Evolutionary conservation across 2,113 vertebrate genomes (phyloP), one percentile per base, ranked within the genome.

Genomic region (Halichoeres trimaculatus): DNA sequence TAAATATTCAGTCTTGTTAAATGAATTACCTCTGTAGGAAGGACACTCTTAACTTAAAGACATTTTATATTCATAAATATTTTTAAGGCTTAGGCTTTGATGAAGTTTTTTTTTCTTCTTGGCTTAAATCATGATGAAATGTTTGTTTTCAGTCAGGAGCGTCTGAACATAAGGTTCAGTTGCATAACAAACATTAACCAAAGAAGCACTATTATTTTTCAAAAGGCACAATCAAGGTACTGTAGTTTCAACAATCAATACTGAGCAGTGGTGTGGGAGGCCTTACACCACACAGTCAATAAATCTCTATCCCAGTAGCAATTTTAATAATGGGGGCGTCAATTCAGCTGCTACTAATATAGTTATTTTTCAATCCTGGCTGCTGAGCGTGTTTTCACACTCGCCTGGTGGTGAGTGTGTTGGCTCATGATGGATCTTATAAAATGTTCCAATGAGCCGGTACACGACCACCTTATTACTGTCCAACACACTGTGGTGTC

Each of bases 281-380:
- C 51, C 58, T 73, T 67, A 30, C 26, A 78, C 70, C 70, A 64
- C 60, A 43, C 52, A 45, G 63, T 86, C 73, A 72, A 85, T 78
- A 85, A 72, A 69, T 59, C 63, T 68, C 36, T 61, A 67, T 81
- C 66, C 58, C 60, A 14, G 54, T 58, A 73, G 81, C 76, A 72
- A 83, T 84, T 80, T 81, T 68, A 83, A 74, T 79, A 74, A 85
- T 72, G 72, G 70, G 62, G 68, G 83, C 70, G 74, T 78, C 60
- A 74, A 66, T 74, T 80, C 80, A 78, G 73, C 88, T 80, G 80
- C 83, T 54, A 77, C 71, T 70, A 67, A 88, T 71, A 54, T 56
- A 68, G 59, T 83, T 47, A 70, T 73, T 78, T 59, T 69, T 74
- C 41, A 38, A 43, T 76, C 61, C 70, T 73, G 70, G 63, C 69